Base-by-base conservation (phyloP, 2,888 invertebrate species). In the Thecocarcelia acutangulata region DNA sequence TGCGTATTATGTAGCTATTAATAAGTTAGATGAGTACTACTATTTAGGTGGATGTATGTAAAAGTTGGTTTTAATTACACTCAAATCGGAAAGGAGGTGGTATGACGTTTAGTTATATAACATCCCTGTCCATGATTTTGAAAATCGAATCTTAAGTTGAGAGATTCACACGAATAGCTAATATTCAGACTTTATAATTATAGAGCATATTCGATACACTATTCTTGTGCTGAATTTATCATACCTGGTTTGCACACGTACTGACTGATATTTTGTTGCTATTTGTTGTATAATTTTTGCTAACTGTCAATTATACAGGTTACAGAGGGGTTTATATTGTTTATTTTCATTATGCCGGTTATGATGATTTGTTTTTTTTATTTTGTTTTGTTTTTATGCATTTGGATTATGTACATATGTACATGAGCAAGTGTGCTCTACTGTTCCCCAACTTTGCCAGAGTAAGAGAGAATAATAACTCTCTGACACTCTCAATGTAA, bases 261-360 rank as follows among this genome's bases (percentile, higher is more conserved):
- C 6, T 28, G 28, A 28, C 33, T 33, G 33, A 5, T 9, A 33
- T 33, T 33, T 9, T 33, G 8, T 19, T 50, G 24, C 50, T 42
- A 42, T 40, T 69, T 52, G 17, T 54, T 33, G n/a, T 59, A 21
- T 40, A n/a, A 58, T 3, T 48, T 58, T 33, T 59, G 50, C 40
- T 61, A 33, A 19, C 17, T 58, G 75, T 50, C 64, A 66, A 52
- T 66, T 66, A 54, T 66, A 54, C 66, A 66, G 66, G 66, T 69
- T 69, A 61, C 24, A 59, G 50, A 59, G 19, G 48, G 40, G 17
- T n/a, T 56, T 54, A 48, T 58, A 42, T 75, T 74, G 42, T 42
- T 68, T 42, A 52, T 70, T 61, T 59, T 61, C 46, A 42, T 19
- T 52, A 52, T 44, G 69, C 52, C 54, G 78, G 37, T 72, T 70